Conservation (phyloP, 1,140 invertebrate genomes). For the Ceratosolen solmsi region DNA sequence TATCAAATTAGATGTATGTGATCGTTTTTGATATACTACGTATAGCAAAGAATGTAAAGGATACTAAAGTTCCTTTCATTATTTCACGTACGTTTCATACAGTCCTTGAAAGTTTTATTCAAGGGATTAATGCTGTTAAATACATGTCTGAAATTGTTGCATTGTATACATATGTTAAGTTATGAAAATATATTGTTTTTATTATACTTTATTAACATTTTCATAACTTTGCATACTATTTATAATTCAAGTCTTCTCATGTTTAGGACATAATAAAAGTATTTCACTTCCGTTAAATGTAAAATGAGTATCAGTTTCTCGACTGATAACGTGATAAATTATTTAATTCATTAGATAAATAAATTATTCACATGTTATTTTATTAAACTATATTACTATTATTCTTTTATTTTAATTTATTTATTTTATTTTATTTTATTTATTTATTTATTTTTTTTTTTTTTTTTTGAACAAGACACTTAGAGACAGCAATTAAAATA, state of each 20-base stretch:
- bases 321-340: slow-evolving; percentile 19
- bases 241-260: slow-evolving; percentile 15
- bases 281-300: slow-evolving; percentile 4
- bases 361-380: not conserved
- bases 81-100: slow-evolving; percentile 35
- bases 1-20: slow-evolving; percentile 26
- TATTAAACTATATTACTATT: not conserved
- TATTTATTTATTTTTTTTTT: no score
- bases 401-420: no score
- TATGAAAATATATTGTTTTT: slow-evolving; percentile 23
- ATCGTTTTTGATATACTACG: slow-evolving; percentile 30
- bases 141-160: slow-evolving; percentile 20
- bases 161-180: slow-evolving; percentile 9
- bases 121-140: slow-evolving; percentile 33
- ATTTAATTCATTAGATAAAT: not conserved
- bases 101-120: not conserved
- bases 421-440: no score
- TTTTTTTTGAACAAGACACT: no score
- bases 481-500: slow-evolving; percentile 15
- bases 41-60: not conserved
- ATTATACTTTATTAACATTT: not conserved
- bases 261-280: slow-evolving; percentile 2
- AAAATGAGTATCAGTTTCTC: not conserved
- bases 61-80: slow-evolving; percentile 9
- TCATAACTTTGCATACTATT: slow-evolving; percentile 2